Percentiles rank a stretch among this genome's conserved stretches.
phyloP scores from a whole-genome alignment of 2,797 vertebrate species.

The Picus viridis region DNA sequence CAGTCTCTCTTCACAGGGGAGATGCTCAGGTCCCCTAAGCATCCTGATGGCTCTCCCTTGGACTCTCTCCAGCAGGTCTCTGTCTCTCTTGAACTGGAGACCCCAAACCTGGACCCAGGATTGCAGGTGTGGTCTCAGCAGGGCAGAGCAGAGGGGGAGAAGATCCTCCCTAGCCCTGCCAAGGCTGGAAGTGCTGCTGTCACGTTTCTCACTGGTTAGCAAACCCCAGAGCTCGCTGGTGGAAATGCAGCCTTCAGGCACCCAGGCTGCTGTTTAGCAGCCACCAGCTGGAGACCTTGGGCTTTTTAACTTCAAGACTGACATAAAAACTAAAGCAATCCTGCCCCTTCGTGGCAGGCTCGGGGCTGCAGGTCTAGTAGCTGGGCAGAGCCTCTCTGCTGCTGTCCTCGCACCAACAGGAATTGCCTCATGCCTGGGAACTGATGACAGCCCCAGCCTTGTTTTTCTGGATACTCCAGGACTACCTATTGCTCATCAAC shows the following conservation, averaged over 20 bases:
- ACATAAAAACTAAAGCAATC: slow-evolving; percentile 15
- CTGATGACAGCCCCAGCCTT: background rate
- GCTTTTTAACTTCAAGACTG: background rate
- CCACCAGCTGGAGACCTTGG: background rate
- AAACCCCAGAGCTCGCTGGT: background rate
- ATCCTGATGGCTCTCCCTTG: no score
- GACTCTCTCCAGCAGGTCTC: no score
- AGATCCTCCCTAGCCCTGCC: background rate
- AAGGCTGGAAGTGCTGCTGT: background rate
- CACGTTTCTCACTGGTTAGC: background rate
- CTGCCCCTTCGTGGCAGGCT: slow-evolving; percentile 55
- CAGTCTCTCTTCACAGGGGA: no score
- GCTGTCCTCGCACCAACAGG: background rate
- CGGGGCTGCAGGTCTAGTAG: background rate
- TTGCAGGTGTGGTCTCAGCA: no score
- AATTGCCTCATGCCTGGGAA: background rate
- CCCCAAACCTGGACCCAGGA: no score
- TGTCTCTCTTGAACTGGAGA: background rate
- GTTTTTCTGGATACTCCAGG: background rate
- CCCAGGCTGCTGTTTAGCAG: background rate
- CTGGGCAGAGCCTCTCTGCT: background rate
- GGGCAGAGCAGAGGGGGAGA: no score
- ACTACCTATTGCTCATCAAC: background rate
- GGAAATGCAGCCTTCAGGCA: background rate
- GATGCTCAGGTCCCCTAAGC: no score